A percentile compares a stretch with the other conserved stretches of the same genome.
Conservation (phyloP, 2,113 vertebrate species). For the Aspiorhynchus laticeps region DNA sequence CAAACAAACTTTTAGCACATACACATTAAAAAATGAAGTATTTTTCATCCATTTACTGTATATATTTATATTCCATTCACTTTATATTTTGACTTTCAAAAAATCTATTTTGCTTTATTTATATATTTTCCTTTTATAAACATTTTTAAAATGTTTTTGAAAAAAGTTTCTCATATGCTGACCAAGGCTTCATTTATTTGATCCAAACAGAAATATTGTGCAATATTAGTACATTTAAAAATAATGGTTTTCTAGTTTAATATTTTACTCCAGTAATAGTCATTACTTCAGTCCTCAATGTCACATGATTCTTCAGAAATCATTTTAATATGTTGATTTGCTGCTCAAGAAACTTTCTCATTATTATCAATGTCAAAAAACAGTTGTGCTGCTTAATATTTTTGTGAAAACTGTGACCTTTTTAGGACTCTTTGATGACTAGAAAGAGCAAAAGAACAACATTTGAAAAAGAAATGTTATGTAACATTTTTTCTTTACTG, state of each 20-base stretch:
- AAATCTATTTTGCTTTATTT: too few relatives aligned
- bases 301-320: not conserved
- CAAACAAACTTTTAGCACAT: not conserved
- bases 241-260: not conserved
- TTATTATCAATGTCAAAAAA: not conserved
- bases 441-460: too few relatives aligned
- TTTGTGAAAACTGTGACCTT: not conserved
- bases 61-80: too few relatives aligned
- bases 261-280: not conserved
- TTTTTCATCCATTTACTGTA: not conserved
- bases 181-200: not conserved
- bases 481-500: not conserved
- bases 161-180: not conserved
- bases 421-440: not conserved
- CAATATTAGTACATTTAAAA: not conserved
- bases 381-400: not conserved
- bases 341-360: not conserved
- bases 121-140: too few relatives aligned
- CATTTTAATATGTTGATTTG: not conserved
- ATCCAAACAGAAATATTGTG: not conserved
- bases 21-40: not conserved
- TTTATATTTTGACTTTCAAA: too few relatives aligned
- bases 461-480: too few relatives aligned
- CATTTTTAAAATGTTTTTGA: too few relatives aligned
- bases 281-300: not conserved